A percentile compares a stretch with the other conserved stretches of the same genome.
phyloP scores from a whole-genome alignment of 2,113 vertebrate species.

The Salvelinus fontinalis region DNA sequence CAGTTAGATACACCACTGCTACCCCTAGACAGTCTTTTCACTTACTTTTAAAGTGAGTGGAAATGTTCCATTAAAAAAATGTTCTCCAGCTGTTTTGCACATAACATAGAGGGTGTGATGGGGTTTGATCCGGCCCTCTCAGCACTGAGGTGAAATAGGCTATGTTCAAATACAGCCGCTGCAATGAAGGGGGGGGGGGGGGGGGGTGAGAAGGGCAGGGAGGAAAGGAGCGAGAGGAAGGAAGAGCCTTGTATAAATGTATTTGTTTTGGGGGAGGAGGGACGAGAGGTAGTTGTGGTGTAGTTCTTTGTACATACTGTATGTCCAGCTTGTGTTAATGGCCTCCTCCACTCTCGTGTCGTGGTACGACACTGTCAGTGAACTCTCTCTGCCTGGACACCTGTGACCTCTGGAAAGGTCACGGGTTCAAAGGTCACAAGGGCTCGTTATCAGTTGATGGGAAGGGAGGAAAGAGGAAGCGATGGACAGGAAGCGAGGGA shows the following conservation, averaged over 20 bases:
- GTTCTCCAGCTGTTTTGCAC: not conserved
- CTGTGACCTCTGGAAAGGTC: slow-evolving; percentile 4
- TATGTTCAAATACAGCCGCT: slow-evolving; percentile 26
- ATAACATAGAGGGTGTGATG: no score
- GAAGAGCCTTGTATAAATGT: slow-evolving; percentile 28
- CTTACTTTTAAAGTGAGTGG: not conserved
- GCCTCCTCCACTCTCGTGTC: not conserved
- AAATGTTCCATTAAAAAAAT: not conserved
- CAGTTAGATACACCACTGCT: not conserved
- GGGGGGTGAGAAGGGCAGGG: slow-evolving; percentile 18
- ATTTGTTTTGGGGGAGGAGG: slow-evolving; percentile 58
- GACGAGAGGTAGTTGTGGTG: slow-evolving; percentile 27
- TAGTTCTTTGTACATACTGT: slow-evolving; percentile 33
- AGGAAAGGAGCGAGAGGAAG: slow-evolving; percentile 54
- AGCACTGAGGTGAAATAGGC: not conserved
- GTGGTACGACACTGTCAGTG: not conserved
- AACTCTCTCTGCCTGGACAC: slow-evolving; percentile 4
- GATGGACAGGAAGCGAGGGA: slow-evolving; percentile 8
- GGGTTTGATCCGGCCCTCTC: no score
- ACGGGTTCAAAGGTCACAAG: slow-evolving; percentile 29
- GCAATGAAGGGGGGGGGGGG: slow-evolving; percentile 5
- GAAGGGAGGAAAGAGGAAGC: slow-evolving; percentile 40
- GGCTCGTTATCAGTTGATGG: slow-evolving; percentile 37
- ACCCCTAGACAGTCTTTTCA: not conserved
- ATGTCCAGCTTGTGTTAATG: not conserved